Evolutionary conservation across 2,113 vertebrate genomes (phyloP), one percentile per base, ranked within the genome.

Genomic region (Sander vitreus): DNA sequence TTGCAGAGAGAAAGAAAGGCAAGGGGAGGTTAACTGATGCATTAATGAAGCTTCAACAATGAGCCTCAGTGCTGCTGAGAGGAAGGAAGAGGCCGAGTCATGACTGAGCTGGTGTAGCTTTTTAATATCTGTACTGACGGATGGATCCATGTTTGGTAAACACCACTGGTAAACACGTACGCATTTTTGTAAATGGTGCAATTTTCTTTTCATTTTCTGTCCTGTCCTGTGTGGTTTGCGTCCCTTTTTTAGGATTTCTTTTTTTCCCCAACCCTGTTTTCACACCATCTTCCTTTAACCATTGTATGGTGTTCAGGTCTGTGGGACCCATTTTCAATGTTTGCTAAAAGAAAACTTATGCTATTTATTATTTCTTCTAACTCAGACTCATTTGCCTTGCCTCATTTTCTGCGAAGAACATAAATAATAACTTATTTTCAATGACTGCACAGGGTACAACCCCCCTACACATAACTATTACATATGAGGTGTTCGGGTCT

Each of bases 21-120:
- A 64, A 68, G n/a, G 53, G 23, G 66, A 87, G 76, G 80, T 82
- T 88, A 84, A 85, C 79, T 66, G 76, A 59, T 80, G 70, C 54
- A 69, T 80, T 86, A 77, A 88, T 84, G 80, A 85, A 76, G 81
- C 81, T 59, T 68, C 73, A 76, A 84, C 88, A 89, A 82, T 81
- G 60, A 66, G 27, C 64, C 83, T 84, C 78, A 79, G 81, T 73
- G 78, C 83, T 60, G 64, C 76, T 65, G 63, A 82, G 45, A 73
- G 76, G 78, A 78, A 57, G 55, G 78, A 78, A 57, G 55, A 60
- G 48, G 53, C 18, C 63, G 23, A 47, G 80, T 57, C 77, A 64
- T 69, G 59, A 63, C 53, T 73, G 59, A 78, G 59, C 76, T 23
- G 27, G 39, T 43, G 39, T 11, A 43, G 67, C 25, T 53, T 62